These are phyloP conservation scores for Rhinophrynus dorsalis DNA, from an alignment of 2,797 vertebrate species.

Conservation along the genomic window DNA sequence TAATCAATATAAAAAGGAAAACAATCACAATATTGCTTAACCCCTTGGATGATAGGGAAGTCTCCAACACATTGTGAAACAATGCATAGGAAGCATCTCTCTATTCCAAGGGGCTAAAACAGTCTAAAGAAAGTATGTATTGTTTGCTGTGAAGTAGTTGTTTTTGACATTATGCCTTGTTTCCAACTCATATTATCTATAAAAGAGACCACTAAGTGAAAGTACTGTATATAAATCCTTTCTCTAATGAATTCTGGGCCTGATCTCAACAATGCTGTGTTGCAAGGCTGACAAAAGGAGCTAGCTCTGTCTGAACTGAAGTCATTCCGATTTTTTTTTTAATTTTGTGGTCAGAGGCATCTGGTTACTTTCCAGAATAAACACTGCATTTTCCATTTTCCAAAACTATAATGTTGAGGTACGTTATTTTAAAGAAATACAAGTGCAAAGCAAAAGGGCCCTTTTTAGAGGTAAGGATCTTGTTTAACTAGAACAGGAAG, in stretches of 20 bases:
- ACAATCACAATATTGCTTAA: no score
- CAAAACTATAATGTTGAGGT: constrained; percentile 34
- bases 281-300: constrained; percentile 36
- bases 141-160: constrained; percentile 9
- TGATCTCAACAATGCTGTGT: constrained; percentile 34
- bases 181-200: constrained; percentile 32
- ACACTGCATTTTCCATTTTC: constrained; percentile 43
- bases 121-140: constrained; percentile 1
- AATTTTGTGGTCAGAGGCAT: constrained; percentile 34
- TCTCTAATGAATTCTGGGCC: constrained; percentile 41
- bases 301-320: constrained; percentile 29
- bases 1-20: neutral
- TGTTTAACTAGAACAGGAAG: no score
- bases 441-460: neutral
- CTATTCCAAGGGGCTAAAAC: no score
- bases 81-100: no score
- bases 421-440: constrained; percentile 17
- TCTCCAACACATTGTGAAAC: no score
- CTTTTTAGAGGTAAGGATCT: no score
- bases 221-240: constrained; percentile 39
- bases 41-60: no score
- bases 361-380: constrained; percentile 41
- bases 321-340: constrained; percentile 23
- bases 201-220: constrained; percentile 35
- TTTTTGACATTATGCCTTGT: constrained; percentile 19